Conservation (phyloP, 2,797 vertebrate genomes). For the Chrysocyon brachyurus region DNA sequence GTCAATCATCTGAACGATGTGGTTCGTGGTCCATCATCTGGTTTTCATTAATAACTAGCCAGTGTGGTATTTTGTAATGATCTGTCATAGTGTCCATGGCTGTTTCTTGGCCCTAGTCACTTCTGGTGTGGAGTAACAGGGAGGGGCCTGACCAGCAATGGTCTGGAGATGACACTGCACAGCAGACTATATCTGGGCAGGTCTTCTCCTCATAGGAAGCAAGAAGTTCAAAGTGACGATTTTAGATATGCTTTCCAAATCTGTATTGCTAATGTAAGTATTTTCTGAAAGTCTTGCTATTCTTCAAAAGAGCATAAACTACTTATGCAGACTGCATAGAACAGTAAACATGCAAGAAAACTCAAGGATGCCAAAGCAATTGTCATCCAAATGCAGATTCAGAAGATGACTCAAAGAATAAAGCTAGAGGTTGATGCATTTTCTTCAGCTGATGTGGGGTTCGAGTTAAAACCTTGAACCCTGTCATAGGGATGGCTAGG, state of each 20-base stretch:
- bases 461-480: not conserved
- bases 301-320: not conserved
- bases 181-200: not conserved
- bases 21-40: conserved; percentile 52
- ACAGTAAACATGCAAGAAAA: conserved; percentile 2
- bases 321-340: not conserved
- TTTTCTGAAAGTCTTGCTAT: conserved; percentile 1
- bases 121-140: not conserved
- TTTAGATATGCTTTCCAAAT: not conserved
- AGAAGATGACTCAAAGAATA: not conserved
- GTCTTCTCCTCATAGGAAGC: not conserved
- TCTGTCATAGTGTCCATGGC: not conserved
- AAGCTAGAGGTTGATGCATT: not conserved
- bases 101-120: not conserved
- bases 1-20: not conserved
- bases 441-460: not conserved
- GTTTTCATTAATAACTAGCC: conserved; percentile 68
- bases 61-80: conserved; percentile 31
- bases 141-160: not conserved
- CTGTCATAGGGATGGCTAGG: not conserved
- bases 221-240: not conserved
- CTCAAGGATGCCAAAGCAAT: not conserved
- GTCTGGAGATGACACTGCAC: not conserved
- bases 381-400: not conserved
- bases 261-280: not conserved